phyloP scores from a whole-genome alignment of 2,888 invertebrate genomes.

The Pterobdella sp. region DNA sequence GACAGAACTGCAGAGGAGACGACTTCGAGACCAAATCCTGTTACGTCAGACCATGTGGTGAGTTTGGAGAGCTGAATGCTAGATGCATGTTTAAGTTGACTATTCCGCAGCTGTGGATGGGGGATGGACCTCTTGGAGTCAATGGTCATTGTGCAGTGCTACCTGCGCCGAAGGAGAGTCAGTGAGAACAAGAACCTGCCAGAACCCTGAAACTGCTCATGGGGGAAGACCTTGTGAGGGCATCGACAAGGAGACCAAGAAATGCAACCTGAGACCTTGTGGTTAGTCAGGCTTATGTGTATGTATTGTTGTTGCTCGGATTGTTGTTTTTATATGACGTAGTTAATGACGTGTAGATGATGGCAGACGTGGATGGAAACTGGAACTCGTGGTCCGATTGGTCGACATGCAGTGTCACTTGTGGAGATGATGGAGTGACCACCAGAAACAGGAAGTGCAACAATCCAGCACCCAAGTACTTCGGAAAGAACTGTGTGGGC shows the following conservation, averaged over 20 bases:
- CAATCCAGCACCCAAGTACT: slow-evolving; percentile 31
- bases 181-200: slow-evolving; percentile 31
- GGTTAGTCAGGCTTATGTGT: slow-evolving; percentile 17
- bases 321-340: neutral
- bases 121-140: slow-evolving; percentile 35
- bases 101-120: slow-evolving; percentile 33
- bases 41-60: slow-evolving; percentile 40
- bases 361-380: slow-evolving; percentile 30
- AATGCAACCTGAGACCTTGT: slow-evolving; percentile 30
- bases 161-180: slow-evolving; percentile 33
- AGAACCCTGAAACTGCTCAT: slow-evolving; percentile 22
- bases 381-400: slow-evolving; percentile 36
- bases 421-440: slow-evolving; percentile 32
- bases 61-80: neutral
- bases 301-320: neutral
- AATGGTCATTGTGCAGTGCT: slow-evolving; percentile 35
- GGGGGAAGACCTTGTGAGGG: slow-evolving; percentile 34
- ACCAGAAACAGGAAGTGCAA: slow-evolving; percentile 31
- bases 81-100: neutral
- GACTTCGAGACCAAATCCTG: slow-evolving; percentile 42
- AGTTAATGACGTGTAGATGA: neutral
- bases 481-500: slow-evolving; percentile 32
- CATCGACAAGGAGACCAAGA: slow-evolving; percentile 18
- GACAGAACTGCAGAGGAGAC: slow-evolving; percentile 42
- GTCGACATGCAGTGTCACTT: slow-evolving; percentile 35